These are phyloP conservation scores for Pseudomyrmex pallidus DNA, from an alignment of 1,140 invertebrate genomes.

Conservation along the genomic window DNA sequence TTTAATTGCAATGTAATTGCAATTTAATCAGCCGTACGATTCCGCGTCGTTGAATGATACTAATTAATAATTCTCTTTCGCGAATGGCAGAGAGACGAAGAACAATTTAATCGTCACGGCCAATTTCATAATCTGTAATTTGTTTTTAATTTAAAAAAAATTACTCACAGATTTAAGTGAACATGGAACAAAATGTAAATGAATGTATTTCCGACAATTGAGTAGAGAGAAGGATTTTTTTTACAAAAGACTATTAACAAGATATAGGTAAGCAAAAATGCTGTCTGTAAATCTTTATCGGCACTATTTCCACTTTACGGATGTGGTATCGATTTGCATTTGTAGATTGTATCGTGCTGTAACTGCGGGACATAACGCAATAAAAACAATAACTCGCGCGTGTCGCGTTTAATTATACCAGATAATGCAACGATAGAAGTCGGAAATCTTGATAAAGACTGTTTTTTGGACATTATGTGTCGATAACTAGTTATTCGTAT, in stretches of 20 bases:
- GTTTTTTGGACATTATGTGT: constrained; percentile 16
- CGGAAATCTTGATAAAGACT: neutral
- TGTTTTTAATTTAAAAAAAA: neutral
- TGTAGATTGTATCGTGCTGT: constrained; percentile 14
- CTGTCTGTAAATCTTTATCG: constrained; percentile 1
- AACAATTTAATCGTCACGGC: constrained; percentile 6
- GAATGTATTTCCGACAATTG: neutral
- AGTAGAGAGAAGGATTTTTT: neutral
- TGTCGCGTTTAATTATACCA: constrained; percentile 22
- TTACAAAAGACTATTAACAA: constrained; percentile 13
- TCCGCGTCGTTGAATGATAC: neutral
- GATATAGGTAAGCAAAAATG: neutral
- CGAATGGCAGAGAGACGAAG: neutral
- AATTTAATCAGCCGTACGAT: neutral
- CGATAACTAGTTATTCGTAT: neutral
- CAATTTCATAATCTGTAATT: constrained; percentile 33
- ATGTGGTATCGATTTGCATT: neutral
- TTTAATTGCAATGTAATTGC: constrained; percentile 13
- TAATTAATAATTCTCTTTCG: neutral
- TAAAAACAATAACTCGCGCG: constrained; percentile 28
- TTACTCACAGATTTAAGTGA: neutral
- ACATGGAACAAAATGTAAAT: neutral
- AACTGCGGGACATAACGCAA: neutral
- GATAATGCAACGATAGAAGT: constrained; percentile 11
- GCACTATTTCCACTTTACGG: neutral